Evolutionary conservation across 2,113 vertebrate species (phyloP).

Genomic region (Xiphias gladius): DNA sequence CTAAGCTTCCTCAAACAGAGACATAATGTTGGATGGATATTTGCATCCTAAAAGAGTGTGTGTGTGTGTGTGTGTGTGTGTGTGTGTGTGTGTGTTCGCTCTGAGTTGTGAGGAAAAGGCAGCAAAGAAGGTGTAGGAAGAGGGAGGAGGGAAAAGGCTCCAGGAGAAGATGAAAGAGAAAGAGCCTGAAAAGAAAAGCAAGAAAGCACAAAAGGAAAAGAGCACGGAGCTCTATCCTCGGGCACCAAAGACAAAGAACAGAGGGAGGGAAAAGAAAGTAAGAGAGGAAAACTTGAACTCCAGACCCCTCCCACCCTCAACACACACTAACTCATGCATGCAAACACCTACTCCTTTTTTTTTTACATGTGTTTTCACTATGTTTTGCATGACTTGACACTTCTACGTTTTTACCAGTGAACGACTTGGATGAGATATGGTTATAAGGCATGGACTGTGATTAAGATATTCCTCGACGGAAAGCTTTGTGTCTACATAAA

Average conservation of each 20-base stretch:
- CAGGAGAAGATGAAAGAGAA: conserved; percentile 61
- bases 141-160: conserved; percentile 43
- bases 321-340: conserved; percentile 17
- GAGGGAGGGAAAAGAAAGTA: conserved; percentile 47
- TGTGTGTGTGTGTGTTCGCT: conserved; percentile 2
- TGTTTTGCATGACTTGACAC: conserved; percentile 34
- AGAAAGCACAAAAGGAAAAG: conserved; percentile 47
- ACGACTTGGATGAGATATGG: conserved; percentile 20
- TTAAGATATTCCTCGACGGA: conserved; percentile 42
- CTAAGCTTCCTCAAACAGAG: conserved; percentile 48
- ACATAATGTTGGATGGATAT: conserved; percentile 50
- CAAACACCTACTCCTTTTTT: conserved; percentile 16
- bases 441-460: conserved; percentile 34
- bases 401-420: conserved; percentile 20
- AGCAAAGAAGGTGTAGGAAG: conserved; percentile 29
- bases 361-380: not conserved
- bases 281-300: conserved; percentile 42
- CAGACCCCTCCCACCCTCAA: not conserved
- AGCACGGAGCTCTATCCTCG: conserved; percentile 44
- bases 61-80: conserved; percentile 9
- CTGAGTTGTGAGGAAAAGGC: not conserved
- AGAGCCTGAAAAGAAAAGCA: conserved; percentile 40
- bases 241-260: conserved; percentile 60
- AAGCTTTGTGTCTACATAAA: conserved; percentile 7
- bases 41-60: conserved; percentile 16